Conservation (phyloP, 2,888 invertebrate species). For the Epistrophe eligans region DNA sequence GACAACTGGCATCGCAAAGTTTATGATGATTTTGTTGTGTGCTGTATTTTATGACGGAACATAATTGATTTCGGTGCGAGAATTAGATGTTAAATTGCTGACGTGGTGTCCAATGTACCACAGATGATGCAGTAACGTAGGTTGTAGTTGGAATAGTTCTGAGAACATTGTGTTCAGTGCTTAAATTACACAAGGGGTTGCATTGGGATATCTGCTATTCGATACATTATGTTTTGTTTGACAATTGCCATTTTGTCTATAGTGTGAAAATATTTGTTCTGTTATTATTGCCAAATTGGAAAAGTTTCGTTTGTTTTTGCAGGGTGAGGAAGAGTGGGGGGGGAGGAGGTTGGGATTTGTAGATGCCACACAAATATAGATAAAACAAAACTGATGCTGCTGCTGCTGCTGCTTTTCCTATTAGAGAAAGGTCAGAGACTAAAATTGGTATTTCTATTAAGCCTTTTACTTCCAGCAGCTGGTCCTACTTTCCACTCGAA, state of each 20-base stretch:
- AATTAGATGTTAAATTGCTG: slow-evolving; percentile 36
- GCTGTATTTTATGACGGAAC: slow-evolving; percentile 62
- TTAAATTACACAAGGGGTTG: slow-evolving; percentile 27
- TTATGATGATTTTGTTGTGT: slow-evolving; percentile 72
- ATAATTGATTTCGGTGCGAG: slow-evolving; percentile 70
- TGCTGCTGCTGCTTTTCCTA: not conserved
- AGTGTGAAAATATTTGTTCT: slow-evolving; percentile 73
- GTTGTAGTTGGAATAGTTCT: not conserved
- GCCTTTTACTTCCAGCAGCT: slow-evolving; percentile 70
- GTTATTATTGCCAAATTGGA: slow-evolving; percentile 76
- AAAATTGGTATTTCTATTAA: slow-evolving; percentile 73
- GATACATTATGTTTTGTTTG: slow-evolving; percentile 70
- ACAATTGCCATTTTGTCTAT: slow-evolving; percentile 69
- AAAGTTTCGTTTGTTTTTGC: slow-evolving; percentile 59
- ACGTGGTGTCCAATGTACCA: slow-evolving; percentile 24
- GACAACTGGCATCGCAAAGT: slow-evolving; percentile 60
- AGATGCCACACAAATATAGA: not conserved
- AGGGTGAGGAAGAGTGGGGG: not conserved
- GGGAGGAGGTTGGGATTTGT: not conserved
- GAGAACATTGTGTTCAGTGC: not conserved
- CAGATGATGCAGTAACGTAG: slow-evolving; percentile 34
- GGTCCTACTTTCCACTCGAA: slow-evolving; percentile 16
- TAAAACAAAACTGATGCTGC: not conserved
- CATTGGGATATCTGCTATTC: slow-evolving; percentile 58
- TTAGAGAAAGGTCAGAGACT: slow-evolving; percentile 48